Evolutionary conservation across 2,797 vertebrate genomes (phyloP).

Genomic region (Champsocephalus esox): DNA sequence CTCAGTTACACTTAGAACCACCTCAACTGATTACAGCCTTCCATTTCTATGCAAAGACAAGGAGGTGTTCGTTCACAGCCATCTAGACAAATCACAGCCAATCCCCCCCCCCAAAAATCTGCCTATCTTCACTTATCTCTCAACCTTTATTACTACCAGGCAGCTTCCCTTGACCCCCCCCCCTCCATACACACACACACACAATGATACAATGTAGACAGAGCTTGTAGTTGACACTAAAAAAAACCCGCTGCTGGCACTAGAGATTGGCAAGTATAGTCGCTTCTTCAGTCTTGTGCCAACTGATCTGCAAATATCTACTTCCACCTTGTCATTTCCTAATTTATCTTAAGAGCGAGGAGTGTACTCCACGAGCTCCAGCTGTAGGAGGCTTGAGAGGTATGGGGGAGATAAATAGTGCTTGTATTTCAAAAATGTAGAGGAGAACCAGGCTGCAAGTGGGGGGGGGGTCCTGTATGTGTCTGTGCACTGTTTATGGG

Average conservation of each 20-base stretch:
- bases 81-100: slow-evolving; percentile 58
- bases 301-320: slow-evolving; percentile 63
- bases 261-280: slow-evolving; percentile 46
- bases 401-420: slow-evolving; percentile 60
- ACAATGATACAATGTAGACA: slow-evolving; percentile 35
- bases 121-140: slow-evolving; percentile 59
- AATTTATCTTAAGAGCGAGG: slow-evolving; percentile 37
- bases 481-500: slow-evolving; percentile 81
- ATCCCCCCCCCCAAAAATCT: slow-evolving; percentile 27
- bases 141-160: slow-evolving; percentile 73
- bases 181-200: no score
- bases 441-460: slow-evolving; percentile 37
- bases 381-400: slow-evolving; percentile 48
- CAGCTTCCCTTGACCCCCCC: slow-evolving; percentile 65
- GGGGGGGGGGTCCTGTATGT: slow-evolving; percentile 57
- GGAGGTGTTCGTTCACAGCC: slow-evolving; percentile 76
- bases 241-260: slow-evolving; percentile 62
- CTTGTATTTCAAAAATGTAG: slow-evolving; percentile 57
- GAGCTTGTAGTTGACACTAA: slow-evolving; percentile 65
- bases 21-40: slow-evolving; percentile 80
- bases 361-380: slow-evolving; percentile 40
- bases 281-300: slow-evolving; percentile 65
- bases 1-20: slow-evolving; percentile 75
- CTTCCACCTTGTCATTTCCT: slow-evolving; percentile 65
- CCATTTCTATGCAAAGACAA: slow-evolving; percentile 88